phyloP scores from a whole-genome alignment of 2,797 vertebrate species.

The Sebastes kiyomatsui region DNA sequence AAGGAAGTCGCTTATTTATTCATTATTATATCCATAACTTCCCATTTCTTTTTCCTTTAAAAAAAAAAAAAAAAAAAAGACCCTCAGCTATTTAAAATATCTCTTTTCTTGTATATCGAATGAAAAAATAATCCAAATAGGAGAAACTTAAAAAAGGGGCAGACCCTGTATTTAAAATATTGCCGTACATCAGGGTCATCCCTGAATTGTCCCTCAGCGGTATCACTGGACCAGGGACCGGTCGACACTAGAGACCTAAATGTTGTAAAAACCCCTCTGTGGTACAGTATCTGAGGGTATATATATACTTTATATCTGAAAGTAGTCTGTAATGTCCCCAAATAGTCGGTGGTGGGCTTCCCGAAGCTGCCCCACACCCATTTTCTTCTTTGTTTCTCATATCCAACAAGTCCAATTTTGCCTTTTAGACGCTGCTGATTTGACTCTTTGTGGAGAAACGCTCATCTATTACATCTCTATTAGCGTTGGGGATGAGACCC shows the following conservation, averaged over 20 bases:
- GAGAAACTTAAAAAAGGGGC: constrained; percentile 57
- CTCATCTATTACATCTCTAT: constrained; percentile 45
- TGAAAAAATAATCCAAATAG: constrained; percentile 62
- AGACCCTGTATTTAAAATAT: constrained; percentile 74
- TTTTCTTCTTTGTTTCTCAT: constrained; percentile 19
- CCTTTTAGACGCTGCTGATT: constrained; percentile 1
- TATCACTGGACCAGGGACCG: constrained; percentile 46
- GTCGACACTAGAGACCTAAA: constrained; percentile 43
- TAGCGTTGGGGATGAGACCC: constrained; percentile 38
- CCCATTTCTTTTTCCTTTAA: constrained; percentile 39
- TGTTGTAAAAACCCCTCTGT: constrained; percentile 53
- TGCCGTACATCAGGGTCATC: constrained; percentile 64
- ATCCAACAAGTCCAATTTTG: constrained; percentile 3
- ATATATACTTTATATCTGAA: constrained; percentile 48
- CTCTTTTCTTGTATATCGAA: constrained; percentile 50
- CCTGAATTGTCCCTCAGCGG: constrained; percentile 57
- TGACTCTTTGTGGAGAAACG: constrained; percentile 15
- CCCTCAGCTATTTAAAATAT: constrained; percentile 72
- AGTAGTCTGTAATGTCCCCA: constrained; percentile 70
- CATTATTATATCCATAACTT: constrained; percentile 55
- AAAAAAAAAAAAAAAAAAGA: constrained; percentile 31
- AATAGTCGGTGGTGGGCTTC: constrained; percentile 24
- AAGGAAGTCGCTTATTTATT: constrained; percentile 55
- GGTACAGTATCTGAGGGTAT: constrained; percentile 52
- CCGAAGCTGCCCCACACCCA: constrained; percentile 19